Base-by-base conservation (phyloP, 1,140 invertebrate species). In the Hypsibius dujardini region DNA sequence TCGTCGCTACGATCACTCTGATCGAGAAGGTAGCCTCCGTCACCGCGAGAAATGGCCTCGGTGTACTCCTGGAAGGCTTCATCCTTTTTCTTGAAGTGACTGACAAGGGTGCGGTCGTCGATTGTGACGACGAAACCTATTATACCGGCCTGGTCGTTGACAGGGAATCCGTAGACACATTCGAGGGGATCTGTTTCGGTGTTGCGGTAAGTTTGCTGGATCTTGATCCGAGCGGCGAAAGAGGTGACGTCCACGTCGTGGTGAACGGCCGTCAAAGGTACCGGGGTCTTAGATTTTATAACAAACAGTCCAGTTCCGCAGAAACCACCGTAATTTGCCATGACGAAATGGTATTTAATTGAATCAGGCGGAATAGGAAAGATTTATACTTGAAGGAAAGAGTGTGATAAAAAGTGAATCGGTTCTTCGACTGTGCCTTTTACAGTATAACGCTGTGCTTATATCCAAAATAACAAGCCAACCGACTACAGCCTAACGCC, bases 51-150 rank as follows among this genome's bases (percentile, higher is more conserved):
- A n/a, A 56, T 7, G 50, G 50, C 50, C 7, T 56, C 50, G 50
- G 50, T 56, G 50, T 56, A 56, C n/a, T 56, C 50, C 50, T 56
- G 50, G 50, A 56, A 56, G 50, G 50, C 50, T 56, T 56, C 50
- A 7, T 7, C 50, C n/a, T 56, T 56, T 7, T 7, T 7, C 50
- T 56, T 56, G 50, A 56, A 56, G 50, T 56, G 50, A n/a, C 50
- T 56, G 50, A 56, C 50, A 7, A 56, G 50, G 7, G 50, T 56
- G 7, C 50, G 50, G 50, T 56, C n/a, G 50, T 56, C 50, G 50
- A 56, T 56, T 7, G 50, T 56, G 50, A 56, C n/a, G 50, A n/a
- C n/a, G 50, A 56, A 56, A 56, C 50, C 7, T 7, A 56, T n/a
- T 7, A 56, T n/a, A n/a, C 7, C 50, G 7, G 50, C 50, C n/a